A percentile compares a stretch with the other conserved stretches of the same genome.
phyloP scores from a whole-genome alignment of 1,140 invertebrate species.

The Ladona fulva region DNA sequence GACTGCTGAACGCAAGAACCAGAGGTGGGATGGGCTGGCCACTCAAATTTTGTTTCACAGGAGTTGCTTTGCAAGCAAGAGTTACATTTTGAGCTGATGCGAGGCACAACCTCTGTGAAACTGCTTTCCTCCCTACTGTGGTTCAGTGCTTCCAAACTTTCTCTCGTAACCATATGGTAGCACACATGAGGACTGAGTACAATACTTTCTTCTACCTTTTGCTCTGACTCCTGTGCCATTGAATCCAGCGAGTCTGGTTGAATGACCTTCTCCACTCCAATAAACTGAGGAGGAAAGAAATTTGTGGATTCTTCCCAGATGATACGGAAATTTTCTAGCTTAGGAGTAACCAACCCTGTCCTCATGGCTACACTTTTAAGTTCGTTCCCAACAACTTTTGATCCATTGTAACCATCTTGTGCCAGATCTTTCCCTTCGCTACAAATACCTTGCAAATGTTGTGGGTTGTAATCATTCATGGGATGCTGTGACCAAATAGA shows the following conservation, averaged over 20 bases:
- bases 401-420: neutral
- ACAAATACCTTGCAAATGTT: no score
- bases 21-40: slow-evolving; percentile 19
- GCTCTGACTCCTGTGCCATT: neutral
- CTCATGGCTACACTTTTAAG: neutral
- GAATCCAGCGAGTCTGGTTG: neutral
- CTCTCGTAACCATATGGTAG: neutral
- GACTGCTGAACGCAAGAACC: slow-evolving; percentile 13
- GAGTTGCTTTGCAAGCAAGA: slow-evolving; percentile 23
- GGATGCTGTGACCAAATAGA: slow-evolving; percentile 35
- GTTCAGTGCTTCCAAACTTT: slow-evolving; percentile 41
- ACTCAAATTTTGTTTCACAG: slow-evolving; percentile 17
- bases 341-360: neutral
- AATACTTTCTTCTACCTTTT: neutral
- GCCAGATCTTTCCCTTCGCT: neutral
- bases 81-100: neutral
- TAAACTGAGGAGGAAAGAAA: neutral
- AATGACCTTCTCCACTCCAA: neutral
- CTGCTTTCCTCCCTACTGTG: slow-evolving; percentile 46
- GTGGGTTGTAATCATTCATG: neutral
- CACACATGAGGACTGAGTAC: neutral
- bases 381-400: neutral
- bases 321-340: neutral
- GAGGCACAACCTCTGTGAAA: slow-evolving; percentile 47
- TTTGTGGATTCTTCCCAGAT: neutral